Conservation (phyloP, 2,888 invertebrate species). For the Drosophila stalkeri region DNA sequence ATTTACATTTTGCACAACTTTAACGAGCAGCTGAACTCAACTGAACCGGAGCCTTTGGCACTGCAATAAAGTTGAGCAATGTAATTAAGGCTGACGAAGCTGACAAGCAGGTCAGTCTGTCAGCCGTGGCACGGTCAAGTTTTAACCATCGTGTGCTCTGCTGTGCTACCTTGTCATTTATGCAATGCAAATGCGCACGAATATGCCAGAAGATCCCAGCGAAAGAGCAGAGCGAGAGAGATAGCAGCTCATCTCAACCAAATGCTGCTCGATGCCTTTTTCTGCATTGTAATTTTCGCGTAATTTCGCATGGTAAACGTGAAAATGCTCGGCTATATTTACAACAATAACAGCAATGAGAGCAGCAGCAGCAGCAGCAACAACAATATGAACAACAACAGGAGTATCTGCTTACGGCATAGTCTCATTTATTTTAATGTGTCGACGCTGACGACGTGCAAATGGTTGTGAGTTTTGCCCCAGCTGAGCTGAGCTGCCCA, state of each 20-base stretch:
- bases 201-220: slow-evolving; percentile 29
- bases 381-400: slow-evolving; percentile 21
- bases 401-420: slow-evolving; percentile 66
- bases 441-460: slow-evolving; percentile 76
- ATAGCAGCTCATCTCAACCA: slow-evolving; percentile 16
- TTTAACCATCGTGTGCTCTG: not conserved
- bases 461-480: slow-evolving; percentile 70
- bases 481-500: slow-evolving; percentile 35
- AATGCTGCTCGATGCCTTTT: slow-evolving; percentile 47
- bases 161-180: slow-evolving; percentile 26
- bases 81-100: slow-evolving; percentile 61
- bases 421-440: slow-evolving; percentile 80
- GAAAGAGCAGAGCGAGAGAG: slow-evolving; percentile 5
- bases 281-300: slow-evolving; percentile 77
- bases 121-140: slow-evolving; percentile 7
- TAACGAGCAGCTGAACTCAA: slow-evolving; percentile 39
- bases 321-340: slow-evolving; percentile 57
- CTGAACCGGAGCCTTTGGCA: slow-evolving; percentile 13
- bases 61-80: slow-evolving; percentile 49
- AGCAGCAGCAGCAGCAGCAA: slow-evolving; percentile 19
- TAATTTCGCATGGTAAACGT: slow-evolving; percentile 72
- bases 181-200: slow-evolving; percentile 45
- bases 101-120: slow-evolving; percentile 40
- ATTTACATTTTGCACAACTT: slow-evolving; percentile 50
- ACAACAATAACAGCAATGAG: slow-evolving; percentile 20